These are phyloP conservation scores for Scylla paramamosain DNA, from an alignment of 1,140 invertebrate genomes.

Conservation along the genomic window DNA sequence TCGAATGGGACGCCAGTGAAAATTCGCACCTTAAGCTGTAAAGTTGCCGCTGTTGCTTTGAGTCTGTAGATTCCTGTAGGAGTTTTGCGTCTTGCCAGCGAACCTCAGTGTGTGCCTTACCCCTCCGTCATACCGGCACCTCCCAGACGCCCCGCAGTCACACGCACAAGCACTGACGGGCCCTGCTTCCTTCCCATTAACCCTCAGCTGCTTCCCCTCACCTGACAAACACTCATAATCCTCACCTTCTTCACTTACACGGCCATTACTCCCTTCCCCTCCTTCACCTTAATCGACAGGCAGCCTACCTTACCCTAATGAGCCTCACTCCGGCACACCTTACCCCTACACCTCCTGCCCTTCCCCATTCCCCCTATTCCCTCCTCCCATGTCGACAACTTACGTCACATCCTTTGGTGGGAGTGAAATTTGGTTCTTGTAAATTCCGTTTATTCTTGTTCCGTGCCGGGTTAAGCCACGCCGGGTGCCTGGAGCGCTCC, in stretches of 20 bases:
- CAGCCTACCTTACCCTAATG: not conserved
- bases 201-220: not conserved
- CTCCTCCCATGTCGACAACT: not conserved
- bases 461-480: not conserved
- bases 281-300: not conserved
- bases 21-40: conserved; percentile 22
- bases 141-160: not conserved
- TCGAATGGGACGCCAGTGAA: not conserved
- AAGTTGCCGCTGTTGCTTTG: not conserved
- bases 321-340: not conserved
- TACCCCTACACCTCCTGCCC: not conserved
- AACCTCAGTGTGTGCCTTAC: not conserved
- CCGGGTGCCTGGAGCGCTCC: not conserved
- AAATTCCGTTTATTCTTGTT: conserved; percentile 14
- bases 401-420: not conserved
- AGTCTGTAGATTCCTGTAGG: not conserved
- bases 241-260: not conserved
- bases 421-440: not conserved
- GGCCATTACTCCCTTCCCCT: not conserved
- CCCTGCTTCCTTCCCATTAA: not conserved
- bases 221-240: not conserved
- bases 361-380: not conserved
- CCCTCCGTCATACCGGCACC: not conserved
- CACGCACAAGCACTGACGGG: not conserved
- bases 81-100: not conserved